A percentile compares a stretch with the other conserved stretches of the same genome.
Evolutionary conservation across 2,888 invertebrate genomes (phyloP).

Genomic region (Colostygia pectinataria): DNA sequence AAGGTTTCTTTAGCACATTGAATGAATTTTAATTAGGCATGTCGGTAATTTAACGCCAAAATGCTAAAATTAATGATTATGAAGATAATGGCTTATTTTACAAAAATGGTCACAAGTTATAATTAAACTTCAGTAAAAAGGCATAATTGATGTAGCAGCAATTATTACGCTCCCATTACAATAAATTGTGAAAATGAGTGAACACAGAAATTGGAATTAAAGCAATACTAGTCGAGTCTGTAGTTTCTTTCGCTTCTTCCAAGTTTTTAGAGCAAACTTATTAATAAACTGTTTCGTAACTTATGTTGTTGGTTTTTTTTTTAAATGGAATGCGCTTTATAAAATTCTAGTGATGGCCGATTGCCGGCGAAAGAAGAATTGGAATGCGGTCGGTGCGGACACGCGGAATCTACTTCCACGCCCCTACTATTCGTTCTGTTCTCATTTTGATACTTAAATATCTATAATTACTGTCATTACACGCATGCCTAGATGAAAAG

Average conservation of each 20-base stretch:
- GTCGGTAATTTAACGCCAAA: conserved; percentile 3
- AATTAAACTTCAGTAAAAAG: conserved; percentile 4
- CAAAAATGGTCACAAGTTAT: conserved; percentile 12
- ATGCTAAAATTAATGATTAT: conserved; percentile 16
- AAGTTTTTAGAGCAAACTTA: conserved; percentile 17
- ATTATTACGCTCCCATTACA: conserved; percentile 2
- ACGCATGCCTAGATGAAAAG: neutral
- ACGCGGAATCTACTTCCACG: conserved; percentile 37
- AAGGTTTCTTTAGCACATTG: no score
- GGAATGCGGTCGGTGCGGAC: conserved; percentile 55
- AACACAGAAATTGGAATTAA: neutral
- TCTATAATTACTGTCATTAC: conserved; percentile 7
- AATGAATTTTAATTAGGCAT: conserved; percentile 4
- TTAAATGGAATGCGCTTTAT: conserved; percentile 51
- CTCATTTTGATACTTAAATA: conserved; percentile 35
- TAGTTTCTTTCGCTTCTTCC: neutral
- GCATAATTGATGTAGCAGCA: conserved; percentile 4
- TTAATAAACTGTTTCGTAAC: conserved; percentile 40
- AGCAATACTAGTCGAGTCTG: conserved; percentile 2
- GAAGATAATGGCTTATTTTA: conserved; percentile 20
- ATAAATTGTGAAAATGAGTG: conserved; percentile 2
- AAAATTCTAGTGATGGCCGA: conserved; percentile 51
- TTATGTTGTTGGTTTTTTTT: conserved; percentile 49
- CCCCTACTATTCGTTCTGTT: conserved; percentile 42
- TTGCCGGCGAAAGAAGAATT: conserved; percentile 50